Evolutionary conservation across 2,113 vertebrate species (phyloP).

Genomic region (Crypturellus undulatus): DNA sequence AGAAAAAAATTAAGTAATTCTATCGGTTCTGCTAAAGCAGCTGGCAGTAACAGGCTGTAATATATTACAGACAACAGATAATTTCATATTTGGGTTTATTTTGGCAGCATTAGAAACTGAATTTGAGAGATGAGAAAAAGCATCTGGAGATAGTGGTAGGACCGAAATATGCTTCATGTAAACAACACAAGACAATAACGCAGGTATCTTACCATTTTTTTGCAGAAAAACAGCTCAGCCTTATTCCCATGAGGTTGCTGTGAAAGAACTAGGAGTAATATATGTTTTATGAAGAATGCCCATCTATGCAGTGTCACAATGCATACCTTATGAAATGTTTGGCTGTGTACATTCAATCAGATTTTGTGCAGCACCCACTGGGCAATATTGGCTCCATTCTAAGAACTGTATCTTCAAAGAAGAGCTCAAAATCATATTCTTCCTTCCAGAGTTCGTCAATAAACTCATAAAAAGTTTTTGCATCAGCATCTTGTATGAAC

Average conservation of each 20-base stretch:
- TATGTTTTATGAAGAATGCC: neutral
- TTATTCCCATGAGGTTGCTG: neutral
- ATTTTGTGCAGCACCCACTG: neutral
- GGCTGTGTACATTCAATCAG: neutral
- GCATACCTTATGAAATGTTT: neutral
- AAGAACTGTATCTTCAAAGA: neutral
- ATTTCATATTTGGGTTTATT: neutral
- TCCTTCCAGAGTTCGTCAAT: neutral
- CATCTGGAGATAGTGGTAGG: neutral
- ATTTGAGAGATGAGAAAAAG: neutral
- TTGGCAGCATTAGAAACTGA: neutral
- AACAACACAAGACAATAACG: neutral
- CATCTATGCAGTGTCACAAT: neutral
- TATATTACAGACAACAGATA: neutral
- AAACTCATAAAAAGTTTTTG: neutral
- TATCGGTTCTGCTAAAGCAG: neutral
- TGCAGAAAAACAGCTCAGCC: neutral
- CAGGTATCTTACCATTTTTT: neutral
- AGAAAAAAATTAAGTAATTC: neutral
- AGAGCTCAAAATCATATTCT: neutral
- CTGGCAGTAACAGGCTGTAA: neutral
- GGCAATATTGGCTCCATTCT: neutral
- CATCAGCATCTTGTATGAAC: neutral
- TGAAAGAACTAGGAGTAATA: neutral
- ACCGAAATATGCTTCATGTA: neutral